Conservation (phyloP, 2,113 vertebrate species). For the Silurus meridionalis region DNA sequence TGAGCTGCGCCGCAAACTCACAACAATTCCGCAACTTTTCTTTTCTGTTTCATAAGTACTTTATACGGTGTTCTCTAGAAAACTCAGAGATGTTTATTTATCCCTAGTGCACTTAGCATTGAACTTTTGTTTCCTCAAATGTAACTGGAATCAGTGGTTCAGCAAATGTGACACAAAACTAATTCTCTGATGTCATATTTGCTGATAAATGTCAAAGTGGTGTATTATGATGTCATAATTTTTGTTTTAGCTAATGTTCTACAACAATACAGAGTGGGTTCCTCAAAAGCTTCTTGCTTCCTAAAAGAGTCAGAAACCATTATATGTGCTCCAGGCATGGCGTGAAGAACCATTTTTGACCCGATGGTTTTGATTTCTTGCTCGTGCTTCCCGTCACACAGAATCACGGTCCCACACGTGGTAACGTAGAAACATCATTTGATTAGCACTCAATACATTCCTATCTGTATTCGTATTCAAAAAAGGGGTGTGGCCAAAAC, state of each 20-base stretch:
- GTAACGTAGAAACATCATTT: not conserved
- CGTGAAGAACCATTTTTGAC: too few relatives aligned
- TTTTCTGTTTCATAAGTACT: not conserved
- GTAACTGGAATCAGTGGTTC: not conserved
- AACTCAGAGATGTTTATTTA: not conserved
- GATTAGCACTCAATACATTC: not conserved
- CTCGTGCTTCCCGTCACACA: too few relatives aligned
- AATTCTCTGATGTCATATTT: not conserved
- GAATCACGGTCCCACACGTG: too few relatives aligned
- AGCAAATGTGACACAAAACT: not conserved
- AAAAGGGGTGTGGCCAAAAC: not conserved
- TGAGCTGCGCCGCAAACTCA: constrained; percentile 8
- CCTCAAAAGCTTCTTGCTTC: not conserved
- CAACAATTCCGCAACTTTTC: not conserved
- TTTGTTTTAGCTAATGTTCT: not conserved
- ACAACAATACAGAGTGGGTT: not conserved
- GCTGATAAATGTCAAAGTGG: not conserved
- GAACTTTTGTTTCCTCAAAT: not conserved
- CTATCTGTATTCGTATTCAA: not conserved
- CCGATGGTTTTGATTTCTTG: too few relatives aligned
- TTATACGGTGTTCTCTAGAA: not conserved
- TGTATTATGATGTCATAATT: not conserved
- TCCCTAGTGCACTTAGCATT: not conserved
- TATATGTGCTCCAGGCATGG: too few relatives aligned
- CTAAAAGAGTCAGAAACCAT: not conserved